Evolutionary conservation across 2,113 vertebrate species (phyloP), one percentile per base, ranked within the genome.

Genomic region (Lepidothrix coronata): DNA sequence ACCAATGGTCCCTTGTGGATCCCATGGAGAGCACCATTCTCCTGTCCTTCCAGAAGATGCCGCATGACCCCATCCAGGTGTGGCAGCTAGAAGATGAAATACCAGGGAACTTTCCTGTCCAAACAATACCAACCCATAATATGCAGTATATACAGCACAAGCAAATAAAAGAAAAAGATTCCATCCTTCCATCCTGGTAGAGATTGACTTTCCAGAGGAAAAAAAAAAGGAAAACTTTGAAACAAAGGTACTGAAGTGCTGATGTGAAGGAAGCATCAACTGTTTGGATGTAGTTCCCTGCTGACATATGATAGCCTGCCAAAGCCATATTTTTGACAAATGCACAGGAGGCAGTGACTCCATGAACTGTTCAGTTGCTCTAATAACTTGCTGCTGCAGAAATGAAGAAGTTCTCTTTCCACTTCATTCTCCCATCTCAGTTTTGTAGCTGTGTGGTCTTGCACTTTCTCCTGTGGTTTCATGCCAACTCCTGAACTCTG

Each of bases 241-340:
- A 57, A 85, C 15, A 66, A 76, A 48, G 31, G n/a, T 31, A 48
- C 37, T 62, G 30, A 91, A 91, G 43, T n/a, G 37, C 54, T 77
- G 65, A 89, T 79, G 37, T 72, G 88, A 86, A 91, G 52, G 76
- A 89, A 58, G 31, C 3, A 0, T 66, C 12, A 39, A 54, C 43
- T 54, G 27, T 83, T 76, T 54, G 76, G 54, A 75, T 49, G 52
- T 22, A 71, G 52, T 8, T 91, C 57, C 25, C 43, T 67, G 52
- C 43, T 91, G 76, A 89, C 31, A 62, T 31, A 33, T 3, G 15
- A 75, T 44, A 83, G 48, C 35, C 67, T 84, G 65, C 65, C 58
- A 76, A 76, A 85, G 83, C 78, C 30, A 16, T 73, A 41, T 67
- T 84, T 91, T 67, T 84, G 67, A 82, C 48, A 95, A 83, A 91